Conservation (phyloP, 2,888 invertebrate genomes). For the Eudemis profundana region DNA sequence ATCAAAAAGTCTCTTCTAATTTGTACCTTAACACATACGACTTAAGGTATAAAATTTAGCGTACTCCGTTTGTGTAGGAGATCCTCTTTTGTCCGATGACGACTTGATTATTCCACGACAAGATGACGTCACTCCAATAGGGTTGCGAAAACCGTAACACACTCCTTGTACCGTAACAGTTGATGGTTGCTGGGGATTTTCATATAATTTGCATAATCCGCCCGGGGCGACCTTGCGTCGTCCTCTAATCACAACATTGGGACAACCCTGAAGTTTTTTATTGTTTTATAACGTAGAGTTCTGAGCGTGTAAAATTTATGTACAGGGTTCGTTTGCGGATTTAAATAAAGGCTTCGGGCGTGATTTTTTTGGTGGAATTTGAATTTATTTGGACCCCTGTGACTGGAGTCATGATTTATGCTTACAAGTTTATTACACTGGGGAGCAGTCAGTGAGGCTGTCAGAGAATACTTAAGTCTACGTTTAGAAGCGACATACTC, state of each 20-base stretch:
- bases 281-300: conserved; percentile 51
- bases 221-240: conserved; percentile 40
- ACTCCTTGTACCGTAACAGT: conserved; percentile 56
- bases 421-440: conserved; percentile 8
- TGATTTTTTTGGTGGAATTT: conserved; percentile 18
- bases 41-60: not conserved
- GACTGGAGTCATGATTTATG: conserved; percentile 14
- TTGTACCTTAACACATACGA: not conserved
- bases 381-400: conserved; percentile 20
- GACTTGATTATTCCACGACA: conserved; percentile 58
- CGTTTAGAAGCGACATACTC: too few species aligned
- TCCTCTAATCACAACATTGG: conserved; percentile 54
- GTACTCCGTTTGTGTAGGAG: not conserved
- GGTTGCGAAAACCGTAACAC: conserved; percentile 51
- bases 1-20: not conserved
- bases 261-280: conserved; percentile 51
- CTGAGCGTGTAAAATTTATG: conserved; percentile 31
- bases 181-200: conserved; percentile 62
- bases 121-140: conserved; percentile 57
- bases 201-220: conserved; percentile 76
- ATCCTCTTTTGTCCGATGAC: conserved; percentile 27
- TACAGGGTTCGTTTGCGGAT: conserved; percentile 27
- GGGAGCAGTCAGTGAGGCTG: not conserved
- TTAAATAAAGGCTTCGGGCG: conserved; percentile 30
- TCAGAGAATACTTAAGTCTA: not conserved